These are phyloP conservation scores for Beroe forskalii DNA, from an alignment of 37 sponge, comb jelly and placozoan genomes.

Conservation along the genomic window DNA sequence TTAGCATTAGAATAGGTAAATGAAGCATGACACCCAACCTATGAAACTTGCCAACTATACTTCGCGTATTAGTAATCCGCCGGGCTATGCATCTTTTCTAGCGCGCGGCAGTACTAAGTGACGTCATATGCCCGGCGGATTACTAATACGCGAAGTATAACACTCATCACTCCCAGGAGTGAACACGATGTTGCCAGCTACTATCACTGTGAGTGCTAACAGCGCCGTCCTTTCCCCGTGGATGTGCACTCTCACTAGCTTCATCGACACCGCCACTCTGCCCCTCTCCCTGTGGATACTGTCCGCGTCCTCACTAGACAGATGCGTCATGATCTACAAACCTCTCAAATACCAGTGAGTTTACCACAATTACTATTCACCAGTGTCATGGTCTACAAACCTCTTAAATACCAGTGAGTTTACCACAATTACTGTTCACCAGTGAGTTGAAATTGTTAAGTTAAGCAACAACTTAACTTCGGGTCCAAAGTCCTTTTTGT, in stretches of 20 bases:
- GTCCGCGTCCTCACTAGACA: slow-evolving; percentile 6
- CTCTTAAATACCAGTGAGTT: slow-evolving; percentile 7
- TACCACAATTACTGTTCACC: background rate
- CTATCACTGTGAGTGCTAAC: background rate
- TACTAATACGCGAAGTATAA: too few species aligned
- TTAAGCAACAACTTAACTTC: too few species aligned
- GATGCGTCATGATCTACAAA: slow-evolving; percentile 23
- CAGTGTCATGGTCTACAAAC: background rate
- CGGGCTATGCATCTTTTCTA: too few species aligned
- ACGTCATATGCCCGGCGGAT: too few species aligned
- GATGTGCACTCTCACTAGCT: slow-evolving; percentile 30
- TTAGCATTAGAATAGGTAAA: too few species aligned
- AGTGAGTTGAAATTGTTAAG: too few species aligned
- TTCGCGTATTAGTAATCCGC: too few species aligned
- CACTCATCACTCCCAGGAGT: too few species aligned
- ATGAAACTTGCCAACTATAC: too few species aligned
- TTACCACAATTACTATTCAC: background rate
- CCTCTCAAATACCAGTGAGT: slow-evolving; percentile 18
- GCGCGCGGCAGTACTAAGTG: too few species aligned
- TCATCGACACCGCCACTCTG: background rate
- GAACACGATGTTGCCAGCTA: slow-evolving; percentile 20
- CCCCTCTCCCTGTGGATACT: slow-evolving; percentile 16
- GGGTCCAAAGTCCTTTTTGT: too few species aligned
- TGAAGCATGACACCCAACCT: too few species aligned
- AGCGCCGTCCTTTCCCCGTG: background rate